Conservation (phyloP, 2,888 invertebrate species). For the Acronicta leporina region DNA sequence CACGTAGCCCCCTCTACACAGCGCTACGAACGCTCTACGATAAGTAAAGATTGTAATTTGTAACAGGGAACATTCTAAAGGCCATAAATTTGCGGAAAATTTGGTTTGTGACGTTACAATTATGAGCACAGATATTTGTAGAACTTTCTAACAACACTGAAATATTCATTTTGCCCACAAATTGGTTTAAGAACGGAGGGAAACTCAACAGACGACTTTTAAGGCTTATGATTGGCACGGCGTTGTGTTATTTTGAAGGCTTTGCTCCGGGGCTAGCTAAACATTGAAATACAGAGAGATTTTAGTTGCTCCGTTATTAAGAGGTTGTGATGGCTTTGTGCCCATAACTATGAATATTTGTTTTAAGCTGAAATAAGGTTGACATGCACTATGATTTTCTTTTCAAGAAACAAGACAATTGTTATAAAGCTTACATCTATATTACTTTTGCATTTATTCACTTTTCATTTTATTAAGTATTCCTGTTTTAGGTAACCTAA, state of each 20-base stretch:
- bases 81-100: conserved; percentile 50
- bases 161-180: conserved; percentile 37
- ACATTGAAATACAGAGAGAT: conserved; percentile 17
- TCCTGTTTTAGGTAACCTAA: not conserved
- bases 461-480: too few relatives aligned
- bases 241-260: conserved; percentile 25
- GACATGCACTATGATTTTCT: too few relatives aligned
- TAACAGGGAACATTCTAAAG: conserved; percentile 41
- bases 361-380: too few relatives aligned
- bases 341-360: conserved; percentile 9
- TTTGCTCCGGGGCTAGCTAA: conserved; percentile 13
- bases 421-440: too few relatives aligned
- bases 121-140: conserved; percentile 41
- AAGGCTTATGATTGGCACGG: conserved; percentile 38
- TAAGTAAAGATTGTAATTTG: conserved; percentile 49
- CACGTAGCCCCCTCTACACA: conserved; percentile 54
- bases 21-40: conserved; percentile 39
- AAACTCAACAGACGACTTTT: conserved; percentile 21
- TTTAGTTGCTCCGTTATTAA: conserved; percentile 9
- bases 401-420: too few relatives aligned
- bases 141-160: conserved; percentile 28
- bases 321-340: not conserved
- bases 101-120: conserved; percentile 44
- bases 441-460: not conserved
- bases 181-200: conserved; percentile 33